A percentile compares a stretch with the other conserved stretches of the same genome.
Conservation (phyloP, 2,888 invertebrate genomes). For the Dynastes grantii region DNA sequence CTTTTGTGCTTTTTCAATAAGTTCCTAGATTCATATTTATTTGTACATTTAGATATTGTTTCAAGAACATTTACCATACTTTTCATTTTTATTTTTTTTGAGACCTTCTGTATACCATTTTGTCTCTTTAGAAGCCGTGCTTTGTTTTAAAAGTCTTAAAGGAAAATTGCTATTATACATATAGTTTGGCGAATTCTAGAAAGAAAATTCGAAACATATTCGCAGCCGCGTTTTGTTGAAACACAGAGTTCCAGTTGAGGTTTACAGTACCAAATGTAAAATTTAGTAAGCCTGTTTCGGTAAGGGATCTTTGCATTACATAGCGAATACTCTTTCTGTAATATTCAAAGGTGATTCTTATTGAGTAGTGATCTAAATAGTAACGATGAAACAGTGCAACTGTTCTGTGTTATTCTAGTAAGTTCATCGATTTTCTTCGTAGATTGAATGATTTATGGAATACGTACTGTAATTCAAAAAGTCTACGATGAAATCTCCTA, state of each 20-base stretch:
- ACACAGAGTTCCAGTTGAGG: not conserved
- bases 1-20: not conserved
- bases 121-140: not conserved
- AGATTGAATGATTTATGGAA: not conserved
- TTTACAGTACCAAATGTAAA: not conserved
- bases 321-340: not conserved
- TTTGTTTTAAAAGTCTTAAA: not conserved
- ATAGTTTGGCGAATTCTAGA: not conserved
- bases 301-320: too few relatives aligned
- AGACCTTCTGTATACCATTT: not conserved
- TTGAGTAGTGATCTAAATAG: not conserved
- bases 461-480: too few relatives aligned
- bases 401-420: not conserved
- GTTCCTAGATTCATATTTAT: not conserved
- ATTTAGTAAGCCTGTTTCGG: constrained; percentile 5
- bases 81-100: not conserved
- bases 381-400: not conserved
- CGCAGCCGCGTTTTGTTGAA: not conserved
- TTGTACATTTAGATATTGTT: not conserved
- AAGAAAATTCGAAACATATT: constrained; percentile 23
- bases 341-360: not conserved
- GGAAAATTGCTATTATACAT: not conserved
- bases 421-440: not conserved
- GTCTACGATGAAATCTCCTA: too few relatives aligned
- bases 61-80: too few relatives aligned